phyloP scores from a whole-genome alignment of 2,888 invertebrate genomes.

The Clepsis dumicolana region DNA sequence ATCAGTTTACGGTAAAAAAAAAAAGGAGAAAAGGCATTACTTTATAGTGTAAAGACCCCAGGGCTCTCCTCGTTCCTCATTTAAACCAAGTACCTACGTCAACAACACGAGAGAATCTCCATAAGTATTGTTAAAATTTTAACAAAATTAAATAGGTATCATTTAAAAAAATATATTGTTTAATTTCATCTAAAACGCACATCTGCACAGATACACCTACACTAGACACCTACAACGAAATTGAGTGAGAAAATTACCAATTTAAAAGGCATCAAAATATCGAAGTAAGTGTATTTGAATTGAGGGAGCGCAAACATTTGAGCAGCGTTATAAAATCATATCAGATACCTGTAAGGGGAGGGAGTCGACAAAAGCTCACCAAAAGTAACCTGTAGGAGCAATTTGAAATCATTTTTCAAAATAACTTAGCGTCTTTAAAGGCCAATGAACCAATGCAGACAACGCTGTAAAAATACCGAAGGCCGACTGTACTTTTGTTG shows the following conservation, averaged over 20 bases:
- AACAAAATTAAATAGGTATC: no score
- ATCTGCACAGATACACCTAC: not conserved
- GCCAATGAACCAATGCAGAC: no score
- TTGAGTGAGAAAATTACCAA: conserved; percentile 32
- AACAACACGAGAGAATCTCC: no score
- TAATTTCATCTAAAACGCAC: not conserved
- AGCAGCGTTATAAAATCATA: conserved; percentile 70
- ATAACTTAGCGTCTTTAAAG: no score
- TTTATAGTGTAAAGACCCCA: no score
- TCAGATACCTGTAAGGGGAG: conserved; percentile 44
- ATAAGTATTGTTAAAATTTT: not conserved
- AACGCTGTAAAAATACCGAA: no score
- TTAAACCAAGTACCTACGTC: no score
- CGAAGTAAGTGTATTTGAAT: conserved; percentile 29
- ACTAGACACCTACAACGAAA: not conserved
- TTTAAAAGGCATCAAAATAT: conserved; percentile 26
- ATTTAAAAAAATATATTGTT: no score
- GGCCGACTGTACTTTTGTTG: no score
- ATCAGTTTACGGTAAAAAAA: no score
- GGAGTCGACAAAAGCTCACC: conserved; percentile 19
- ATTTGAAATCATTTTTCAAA: not conserved
- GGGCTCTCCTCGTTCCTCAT: no score
- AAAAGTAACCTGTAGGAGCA: not conserved
- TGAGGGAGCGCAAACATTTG: conserved; percentile 68
- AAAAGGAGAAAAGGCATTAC: no score